Conservation (phyloP, 2,797 vertebrate species). For the Choloepus didactylus region DNA sequence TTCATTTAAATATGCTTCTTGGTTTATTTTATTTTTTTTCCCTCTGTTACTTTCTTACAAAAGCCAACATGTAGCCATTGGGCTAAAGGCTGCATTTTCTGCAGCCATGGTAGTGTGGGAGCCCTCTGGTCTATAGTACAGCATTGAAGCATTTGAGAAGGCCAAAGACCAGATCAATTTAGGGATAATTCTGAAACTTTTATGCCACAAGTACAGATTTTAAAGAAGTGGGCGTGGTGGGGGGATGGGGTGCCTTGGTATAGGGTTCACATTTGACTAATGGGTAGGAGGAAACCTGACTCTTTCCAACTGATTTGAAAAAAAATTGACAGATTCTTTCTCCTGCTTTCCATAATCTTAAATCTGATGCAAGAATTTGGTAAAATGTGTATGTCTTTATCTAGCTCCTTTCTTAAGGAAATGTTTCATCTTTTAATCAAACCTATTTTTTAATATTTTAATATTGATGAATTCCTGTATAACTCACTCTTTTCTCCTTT, state of each 20-base stretch:
- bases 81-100: slow-evolving; percentile 2
- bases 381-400: slow-evolving; percentile 37
- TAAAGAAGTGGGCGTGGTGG: not conserved
- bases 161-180: not conserved
- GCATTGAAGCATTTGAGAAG: not conserved
- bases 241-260: not conserved
- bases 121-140: not conserved
- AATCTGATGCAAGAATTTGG: slow-evolving; percentile 4
- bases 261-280: slow-evolving; percentile 20
- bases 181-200: not conserved
- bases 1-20: not conserved
- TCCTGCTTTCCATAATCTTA: slow-evolving; percentile 38
- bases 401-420: not conserved
- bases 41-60: slow-evolving; percentile 32
- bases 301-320: slow-evolving; percentile 8
- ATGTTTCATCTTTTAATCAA: slow-evolving; percentile 41
- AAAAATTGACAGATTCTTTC: slow-evolving; percentile 31
- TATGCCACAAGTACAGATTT: not conserved
- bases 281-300: not conserved
- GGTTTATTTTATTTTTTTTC: not conserved
- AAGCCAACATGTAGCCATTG: not conserved
- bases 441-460: slow-evolving; percentile 45
- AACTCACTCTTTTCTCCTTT: slow-evolving; percentile 79
- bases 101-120: not conserved
- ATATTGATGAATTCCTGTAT: slow-evolving; percentile 46